A percentile compares a stretch with the other conserved stretches of the same genome.
These are phyloP conservation scores for Chelonia mydas DNA, from an alignment of 2,797 vertebrate species.

Conservation along the genomic window DNA sequence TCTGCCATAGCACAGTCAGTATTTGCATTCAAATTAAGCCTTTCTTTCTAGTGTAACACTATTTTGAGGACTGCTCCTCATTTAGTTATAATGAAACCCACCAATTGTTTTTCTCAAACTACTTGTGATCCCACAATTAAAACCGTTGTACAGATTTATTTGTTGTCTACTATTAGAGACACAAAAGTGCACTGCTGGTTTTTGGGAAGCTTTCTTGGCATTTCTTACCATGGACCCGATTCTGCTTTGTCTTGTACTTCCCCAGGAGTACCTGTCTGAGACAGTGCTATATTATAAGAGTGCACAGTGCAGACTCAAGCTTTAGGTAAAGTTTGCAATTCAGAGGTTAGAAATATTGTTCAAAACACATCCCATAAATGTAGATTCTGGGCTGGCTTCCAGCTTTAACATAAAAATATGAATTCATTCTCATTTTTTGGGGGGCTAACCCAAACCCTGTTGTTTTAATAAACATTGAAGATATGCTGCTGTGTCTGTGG, in stretches of 20 bases:
- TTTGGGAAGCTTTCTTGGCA: not conserved
- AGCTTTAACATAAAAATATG: not conserved
- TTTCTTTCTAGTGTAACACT: not conserved
- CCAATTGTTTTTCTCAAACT: not conserved
- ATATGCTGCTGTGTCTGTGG: not conserved
- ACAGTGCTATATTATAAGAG: not conserved
- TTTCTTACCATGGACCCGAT: not conserved
- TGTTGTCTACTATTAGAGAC: not conserved
- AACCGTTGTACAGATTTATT: not conserved
- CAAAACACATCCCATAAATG: not conserved
- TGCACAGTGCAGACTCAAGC: not conserved
- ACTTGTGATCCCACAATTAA: not conserved
- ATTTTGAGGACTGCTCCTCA: not conserved
- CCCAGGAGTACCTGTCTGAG: not conserved
- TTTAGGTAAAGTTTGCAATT: not conserved
- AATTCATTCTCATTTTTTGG: not conserved
- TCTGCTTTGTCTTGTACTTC: not conserved
- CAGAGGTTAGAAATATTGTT: not conserved
- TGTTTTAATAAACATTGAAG: not conserved
- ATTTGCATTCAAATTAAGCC: not conserved
- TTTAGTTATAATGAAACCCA: not conserved
- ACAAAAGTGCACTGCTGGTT: not conserved
- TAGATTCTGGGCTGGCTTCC: not conserved
- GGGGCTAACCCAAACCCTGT: not conserved
- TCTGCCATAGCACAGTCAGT: not conserved